Evolutionary conservation across 2,797 vertebrate genomes (phyloP).

Genomic region (Clarias laeviceps): DNA sequence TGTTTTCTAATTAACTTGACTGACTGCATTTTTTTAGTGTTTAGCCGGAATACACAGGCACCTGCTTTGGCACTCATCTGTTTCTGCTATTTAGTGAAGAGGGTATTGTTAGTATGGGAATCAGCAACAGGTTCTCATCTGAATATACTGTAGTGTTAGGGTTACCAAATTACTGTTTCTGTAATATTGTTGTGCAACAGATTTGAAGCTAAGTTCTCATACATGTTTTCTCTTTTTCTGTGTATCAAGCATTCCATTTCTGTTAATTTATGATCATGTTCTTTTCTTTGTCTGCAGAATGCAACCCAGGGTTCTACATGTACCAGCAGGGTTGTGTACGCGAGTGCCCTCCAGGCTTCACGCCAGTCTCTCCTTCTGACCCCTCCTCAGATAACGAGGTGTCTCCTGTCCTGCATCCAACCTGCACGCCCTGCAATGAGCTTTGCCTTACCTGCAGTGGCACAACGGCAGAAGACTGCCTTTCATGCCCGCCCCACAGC

Average conservation of each 20-base stretch:
- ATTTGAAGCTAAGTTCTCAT: background rate
- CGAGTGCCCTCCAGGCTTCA: constrained; percentile 83
- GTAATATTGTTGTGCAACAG: background rate
- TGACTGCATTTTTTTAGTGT: background rate
- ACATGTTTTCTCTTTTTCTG: background rate
- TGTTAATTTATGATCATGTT: background rate
- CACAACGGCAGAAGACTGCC: constrained; percentile 79
- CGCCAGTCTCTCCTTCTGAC: constrained; percentile 68
- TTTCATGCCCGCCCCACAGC: constrained; percentile 88
- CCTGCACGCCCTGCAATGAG: constrained; percentile 84
- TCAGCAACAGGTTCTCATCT: background rate
- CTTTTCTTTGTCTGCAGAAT: constrained; percentile 75
- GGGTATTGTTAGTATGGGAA: background rate
- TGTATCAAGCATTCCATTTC: background rate
- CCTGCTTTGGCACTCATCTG: background rate
- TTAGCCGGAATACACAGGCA: background rate
- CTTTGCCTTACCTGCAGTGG: constrained; percentile 89
- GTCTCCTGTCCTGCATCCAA: constrained; percentile 69
- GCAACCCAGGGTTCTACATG: constrained; percentile 87
- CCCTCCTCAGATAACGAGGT: constrained; percentile 82
- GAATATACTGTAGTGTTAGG: background rate
- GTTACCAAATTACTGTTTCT: background rate
- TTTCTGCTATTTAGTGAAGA: background rate
- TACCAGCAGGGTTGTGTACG: constrained; percentile 88
- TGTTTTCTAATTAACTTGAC: constrained; percentile 19